Percentiles rank a stretch among this genome's conserved stretches.
Evolutionary conservation across 2,797 vertebrate genomes (phyloP).

Genomic region (Acanthiza pusilla): DNA sequence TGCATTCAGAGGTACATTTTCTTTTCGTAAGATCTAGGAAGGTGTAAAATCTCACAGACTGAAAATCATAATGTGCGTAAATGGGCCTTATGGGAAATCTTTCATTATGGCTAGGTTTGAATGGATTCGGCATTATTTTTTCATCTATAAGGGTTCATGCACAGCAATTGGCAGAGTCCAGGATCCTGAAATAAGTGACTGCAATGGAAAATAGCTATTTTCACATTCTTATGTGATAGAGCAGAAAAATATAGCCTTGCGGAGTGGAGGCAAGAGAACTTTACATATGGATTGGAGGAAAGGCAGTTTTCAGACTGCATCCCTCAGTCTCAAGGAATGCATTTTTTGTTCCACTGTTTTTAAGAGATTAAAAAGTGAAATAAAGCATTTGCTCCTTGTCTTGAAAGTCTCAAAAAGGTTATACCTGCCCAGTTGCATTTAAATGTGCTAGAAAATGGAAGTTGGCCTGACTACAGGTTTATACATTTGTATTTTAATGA

Average conservation of each 20-base stretch:
- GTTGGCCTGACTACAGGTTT: neutral
- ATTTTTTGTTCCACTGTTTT: neutral
- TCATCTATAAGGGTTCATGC: neutral
- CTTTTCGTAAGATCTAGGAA: neutral
- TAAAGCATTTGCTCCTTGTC: neutral
- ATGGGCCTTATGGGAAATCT: neutral
- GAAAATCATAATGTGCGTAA: neutral
- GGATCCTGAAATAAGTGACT: neutral
- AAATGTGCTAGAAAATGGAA: neutral
- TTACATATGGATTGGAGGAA: neutral
- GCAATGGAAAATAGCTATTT: neutral
- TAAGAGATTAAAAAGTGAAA: neutral
- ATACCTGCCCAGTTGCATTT: neutral
- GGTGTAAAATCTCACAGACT: neutral
- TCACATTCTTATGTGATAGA: neutral
- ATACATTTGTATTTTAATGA: neutral
- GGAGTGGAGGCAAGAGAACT: neutral
- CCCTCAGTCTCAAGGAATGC: neutral
- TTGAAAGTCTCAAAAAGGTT: neutral
- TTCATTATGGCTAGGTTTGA: neutral
- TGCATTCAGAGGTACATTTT: neutral
- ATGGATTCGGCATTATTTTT: slow-evolving; percentile 21
- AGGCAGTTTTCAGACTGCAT: neutral
- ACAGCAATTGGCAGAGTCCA: neutral
- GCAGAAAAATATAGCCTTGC: neutral